A percentile compares a stretch with the other conserved stretches of the same genome.
Conservation (phyloP, 2,888 invertebrate genomes). For the Acrobasis consociella region DNA sequence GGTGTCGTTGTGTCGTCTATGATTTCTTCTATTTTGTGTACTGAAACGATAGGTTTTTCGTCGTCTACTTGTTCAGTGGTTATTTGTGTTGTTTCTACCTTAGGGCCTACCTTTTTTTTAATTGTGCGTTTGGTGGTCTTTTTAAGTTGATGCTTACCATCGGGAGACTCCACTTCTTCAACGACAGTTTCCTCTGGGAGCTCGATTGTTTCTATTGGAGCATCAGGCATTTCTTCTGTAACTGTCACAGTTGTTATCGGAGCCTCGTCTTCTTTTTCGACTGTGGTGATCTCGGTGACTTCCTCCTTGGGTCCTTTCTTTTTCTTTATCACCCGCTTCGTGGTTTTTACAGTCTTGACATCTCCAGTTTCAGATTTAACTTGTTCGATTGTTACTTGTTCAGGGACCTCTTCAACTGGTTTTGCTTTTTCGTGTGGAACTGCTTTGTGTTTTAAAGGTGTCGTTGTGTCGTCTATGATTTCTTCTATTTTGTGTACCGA, state of each 20-base stretch:
- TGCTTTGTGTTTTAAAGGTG: too few species aligned
- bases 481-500: too few species aligned
- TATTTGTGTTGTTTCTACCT: conserved; percentile 55
- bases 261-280: conserved; percentile 39
- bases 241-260: conserved; percentile 37
- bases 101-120: conserved; percentile 43
- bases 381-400: conserved; percentile 39
- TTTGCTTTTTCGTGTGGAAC: conserved; percentile 8
- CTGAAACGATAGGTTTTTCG: conserved; percentile 57
- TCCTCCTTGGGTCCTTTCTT: conserved; percentile 58
- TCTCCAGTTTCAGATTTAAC: conserved; percentile 40
- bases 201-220: conserved; percentile 43
- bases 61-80: conserved; percentile 47
- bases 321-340: conserved; percentile 46
- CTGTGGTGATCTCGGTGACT: conserved; percentile 65
- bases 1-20: conserved; percentile 28
- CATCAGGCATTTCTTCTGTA: conserved; percentile 56
- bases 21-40: conserved; percentile 45
- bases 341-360: conserved; percentile 44
- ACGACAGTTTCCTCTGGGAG: conserved; percentile 37
- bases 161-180: conserved; percentile 37
- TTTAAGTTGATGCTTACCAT: conserved; percentile 43
- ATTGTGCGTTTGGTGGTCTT: conserved; percentile 47
- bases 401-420: conserved; percentile 40
- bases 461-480: too few species aligned